Conservation (phyloP, 2,797 vertebrate species). For the Etheostoma nigrum region DNA sequence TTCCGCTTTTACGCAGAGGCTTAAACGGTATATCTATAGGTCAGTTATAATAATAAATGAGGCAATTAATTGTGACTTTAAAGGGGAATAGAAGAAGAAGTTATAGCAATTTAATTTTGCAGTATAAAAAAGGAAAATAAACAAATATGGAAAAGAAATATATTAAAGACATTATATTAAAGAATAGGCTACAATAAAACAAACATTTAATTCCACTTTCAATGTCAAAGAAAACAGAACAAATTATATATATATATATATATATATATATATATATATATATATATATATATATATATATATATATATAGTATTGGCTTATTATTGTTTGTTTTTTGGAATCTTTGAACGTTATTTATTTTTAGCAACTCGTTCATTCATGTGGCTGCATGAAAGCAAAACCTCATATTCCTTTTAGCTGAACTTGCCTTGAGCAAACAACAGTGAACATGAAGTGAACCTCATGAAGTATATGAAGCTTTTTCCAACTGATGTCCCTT, state of each 20-base stretch:
- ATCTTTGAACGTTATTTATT: not conserved
- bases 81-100: not conserved
- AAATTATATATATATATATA: not conserved
- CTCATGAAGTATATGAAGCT: constrained; percentile 55
- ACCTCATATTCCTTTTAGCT: constrained; percentile 19
- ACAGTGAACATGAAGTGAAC: constrained; percentile 28
- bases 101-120: not conserved
- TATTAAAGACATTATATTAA: no score
- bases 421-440: constrained; percentile 53
- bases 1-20: constrained; percentile 51
- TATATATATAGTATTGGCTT: no score
- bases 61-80: not conserved
- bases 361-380: constrained; percentile 1
- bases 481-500: constrained; percentile 52
- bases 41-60: constrained; percentile 25
- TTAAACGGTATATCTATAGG: constrained; percentile 23
- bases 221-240: no score
- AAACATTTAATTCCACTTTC: no score
- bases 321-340: not conserved
- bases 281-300: not conserved
- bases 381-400: constrained; percentile 26
- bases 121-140: not conserved
- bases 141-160: not conserved
- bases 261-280: not conserved
- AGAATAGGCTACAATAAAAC: not conserved